Evolutionary conservation across 2,888 invertebrate genomes (phyloP), one percentile per base, ranked within the genome.

Genomic region (Arctia plantaginis): DNA sequence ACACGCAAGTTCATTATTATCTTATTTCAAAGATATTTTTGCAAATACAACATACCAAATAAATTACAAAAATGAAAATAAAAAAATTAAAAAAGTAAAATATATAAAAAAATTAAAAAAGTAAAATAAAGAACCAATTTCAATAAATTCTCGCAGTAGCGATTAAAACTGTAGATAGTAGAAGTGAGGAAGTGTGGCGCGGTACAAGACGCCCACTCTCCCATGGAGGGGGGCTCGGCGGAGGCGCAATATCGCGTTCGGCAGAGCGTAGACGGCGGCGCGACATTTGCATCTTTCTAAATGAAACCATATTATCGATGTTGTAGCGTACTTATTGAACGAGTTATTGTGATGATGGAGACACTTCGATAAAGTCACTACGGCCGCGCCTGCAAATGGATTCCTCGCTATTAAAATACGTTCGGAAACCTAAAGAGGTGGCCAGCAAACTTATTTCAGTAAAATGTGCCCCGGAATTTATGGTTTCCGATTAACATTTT

Each of bases 81-180:
- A n/a, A n/a, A n/a, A n/a, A n/a, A n/a, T n/a, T n/a, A n/a, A n/a
- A n/a, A n/a, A n/a, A n/a, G n/a, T n/a, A n/a, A n/a, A n/a, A n/a
- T n/a, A n/a, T n/a, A n/a, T n/a, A n/a, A n/a, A n/a, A n/a, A n/a
- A n/a, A n/a, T n/a, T n/a, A 64, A 86, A 86, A 87, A 90, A 90
- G 86, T 87, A 88, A 90, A 90, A 89, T 88, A 79, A 86, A 88
- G 86, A 84, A 86, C 81, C 86, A 88, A 90, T 91, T 91, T 91
- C 90, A 92, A 92, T 92, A 92, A 92, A 91, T 92, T 91, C 90
- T 90, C 88, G 80, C 84, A 87, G 88, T 88, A 88, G 83, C 91
- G 90, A 93, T 94, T 93, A 93, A 93, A 93, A 92, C 87, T 87
- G 86, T 87, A 93, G 91, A 92, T 92, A 91, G 89, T 87, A 82